Conservation (phyloP, 2,113 vertebrate species). For the Leptobrachium ailaonicum region DNA sequence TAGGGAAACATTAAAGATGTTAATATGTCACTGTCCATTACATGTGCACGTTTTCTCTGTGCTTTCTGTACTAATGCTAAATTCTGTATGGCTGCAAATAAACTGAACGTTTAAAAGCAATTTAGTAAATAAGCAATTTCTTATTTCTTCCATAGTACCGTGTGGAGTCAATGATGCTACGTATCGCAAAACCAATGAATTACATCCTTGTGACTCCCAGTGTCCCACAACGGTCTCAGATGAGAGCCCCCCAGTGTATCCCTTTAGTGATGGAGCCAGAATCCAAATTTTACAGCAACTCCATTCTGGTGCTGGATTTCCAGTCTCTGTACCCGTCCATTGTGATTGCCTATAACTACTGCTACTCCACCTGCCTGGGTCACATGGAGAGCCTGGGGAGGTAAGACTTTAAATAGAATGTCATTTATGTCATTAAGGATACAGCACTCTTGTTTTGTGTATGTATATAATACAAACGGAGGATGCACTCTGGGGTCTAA, state of each 20-base stretch:
- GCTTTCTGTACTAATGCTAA: too few relatives aligned
- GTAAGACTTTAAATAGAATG: slow-evolving; percentile 69
- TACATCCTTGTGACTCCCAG: slow-evolving; percentile 91
- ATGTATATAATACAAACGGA: too few relatives aligned
- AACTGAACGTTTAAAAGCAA: too few relatives aligned
- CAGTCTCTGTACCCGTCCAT: slow-evolving; percentile 97
- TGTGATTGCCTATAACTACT: slow-evolving; percentile 98
- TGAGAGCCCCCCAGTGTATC: slow-evolving; percentile 89
- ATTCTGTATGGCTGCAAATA: too few relatives aligned
- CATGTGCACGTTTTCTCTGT: too few relatives aligned
- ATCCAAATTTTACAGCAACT: slow-evolving; percentile 97
- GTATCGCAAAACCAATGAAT: slow-evolving; percentile 94
- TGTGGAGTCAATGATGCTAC: slow-evolving; percentile 98
- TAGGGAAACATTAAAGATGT: too few relatives aligned
- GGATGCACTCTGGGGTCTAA: too few relatives aligned
- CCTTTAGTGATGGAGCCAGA: slow-evolving; percentile 96
- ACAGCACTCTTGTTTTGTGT: too few relatives aligned
- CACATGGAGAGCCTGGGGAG: slow-evolving; percentile 89
- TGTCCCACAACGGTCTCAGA: slow-evolving; percentile 86
- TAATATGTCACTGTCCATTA: too few relatives aligned
- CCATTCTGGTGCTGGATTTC: slow-evolving; percentile 93
- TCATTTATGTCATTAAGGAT: too few relatives aligned
- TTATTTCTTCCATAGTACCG: slow-evolving; percentile 78
- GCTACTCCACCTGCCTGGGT: slow-evolving; percentile 95
- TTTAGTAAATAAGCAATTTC: not conserved